Conservation (phyloP, 1,140 invertebrate species). For the Diorhabda sublineata region DNA sequence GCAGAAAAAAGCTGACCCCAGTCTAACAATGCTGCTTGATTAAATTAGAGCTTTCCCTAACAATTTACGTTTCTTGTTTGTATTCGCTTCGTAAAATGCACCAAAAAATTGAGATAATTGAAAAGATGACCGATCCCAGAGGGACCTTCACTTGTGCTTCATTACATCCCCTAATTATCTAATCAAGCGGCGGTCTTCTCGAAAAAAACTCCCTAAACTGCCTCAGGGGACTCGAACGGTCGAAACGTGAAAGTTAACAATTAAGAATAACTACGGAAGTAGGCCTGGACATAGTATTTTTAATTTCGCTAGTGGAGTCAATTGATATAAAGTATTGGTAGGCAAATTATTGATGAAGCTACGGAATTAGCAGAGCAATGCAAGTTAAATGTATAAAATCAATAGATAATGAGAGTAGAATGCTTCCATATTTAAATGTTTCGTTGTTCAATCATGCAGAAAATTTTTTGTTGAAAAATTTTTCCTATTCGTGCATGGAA, state of each 20-base stretch:
- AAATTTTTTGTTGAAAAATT: no score
- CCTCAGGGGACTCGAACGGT: constrained; percentile 1
- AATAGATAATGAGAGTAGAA: no score
- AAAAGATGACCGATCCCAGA: not conserved
- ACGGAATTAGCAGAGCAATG: no score
- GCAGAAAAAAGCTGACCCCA: no score
- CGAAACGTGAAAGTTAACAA: not conserved
- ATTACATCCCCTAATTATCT: constrained; percentile 1
- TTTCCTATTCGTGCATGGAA: no score
- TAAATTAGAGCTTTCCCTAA: not conserved
- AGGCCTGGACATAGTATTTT: not conserved
- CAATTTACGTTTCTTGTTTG: not conserved
- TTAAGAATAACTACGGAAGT: not conserved
- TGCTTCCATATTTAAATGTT: no score
- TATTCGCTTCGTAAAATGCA: not conserved
- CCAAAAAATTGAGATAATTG: not conserved
- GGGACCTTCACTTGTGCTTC: constrained; percentile 1
- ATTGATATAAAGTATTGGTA: no score
- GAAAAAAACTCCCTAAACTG: constrained; percentile 2
- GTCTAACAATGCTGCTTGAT: not conserved
- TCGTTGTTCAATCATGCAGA: no score
- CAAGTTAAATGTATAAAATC: no score
- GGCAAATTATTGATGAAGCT: no score
- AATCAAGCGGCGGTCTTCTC: not conserved
- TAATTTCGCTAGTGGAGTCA: no score